Evolutionary conservation across 2,888 invertebrate genomes (phyloP).

Genomic region (Tribolium freemani): DNA sequence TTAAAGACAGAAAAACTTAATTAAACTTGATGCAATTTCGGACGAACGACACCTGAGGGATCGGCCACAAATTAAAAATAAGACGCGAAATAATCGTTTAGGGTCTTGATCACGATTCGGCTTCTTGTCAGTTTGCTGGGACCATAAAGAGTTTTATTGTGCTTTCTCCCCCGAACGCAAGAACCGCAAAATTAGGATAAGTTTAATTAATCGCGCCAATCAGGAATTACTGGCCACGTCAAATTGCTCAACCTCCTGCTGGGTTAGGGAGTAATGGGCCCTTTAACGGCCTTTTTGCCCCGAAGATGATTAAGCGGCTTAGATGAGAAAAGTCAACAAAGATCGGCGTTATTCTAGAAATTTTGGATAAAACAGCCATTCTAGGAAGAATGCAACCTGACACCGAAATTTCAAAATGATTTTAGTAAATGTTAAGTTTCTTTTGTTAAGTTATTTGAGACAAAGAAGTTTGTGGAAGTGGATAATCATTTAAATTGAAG

Average conservation of each 20-base stretch:
- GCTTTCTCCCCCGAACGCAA: constrained; percentile 34
- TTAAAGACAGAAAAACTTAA: constrained; percentile 44
- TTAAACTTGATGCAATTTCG: constrained; percentile 41
- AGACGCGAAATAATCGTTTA: constrained; percentile 9
- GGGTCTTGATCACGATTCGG: constrained; percentile 1
- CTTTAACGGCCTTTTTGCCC: constrained; percentile 31
- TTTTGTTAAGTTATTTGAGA: too few relatives aligned
- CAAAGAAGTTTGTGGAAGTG: too few relatives aligned
- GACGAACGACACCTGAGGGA: constrained; percentile 41
- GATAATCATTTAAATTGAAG: too few relatives aligned
- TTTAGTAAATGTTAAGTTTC: too few relatives aligned
- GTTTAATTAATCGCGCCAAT: constrained; percentile 53
- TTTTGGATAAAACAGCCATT: too few relatives aligned
- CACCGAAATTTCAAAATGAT: too few relatives aligned
- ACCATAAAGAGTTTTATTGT: constrained; percentile 49
- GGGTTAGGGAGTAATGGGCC: constrained; percentile 35
- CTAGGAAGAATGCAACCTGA: too few relatives aligned
- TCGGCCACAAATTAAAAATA: constrained; percentile 19
- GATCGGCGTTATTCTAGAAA: too few relatives aligned
- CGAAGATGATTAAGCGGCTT: constrained; percentile 31
- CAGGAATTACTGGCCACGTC: constrained; percentile 47
- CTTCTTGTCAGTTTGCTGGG: constrained; percentile 24
- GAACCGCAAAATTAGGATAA: constrained; percentile 50
- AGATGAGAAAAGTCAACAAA: not conserved
- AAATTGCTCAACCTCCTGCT: constrained; percentile 31